Base-by-base conservation (phyloP, 1,140 invertebrate genomes). In the Heliothis subflexa region DNA sequence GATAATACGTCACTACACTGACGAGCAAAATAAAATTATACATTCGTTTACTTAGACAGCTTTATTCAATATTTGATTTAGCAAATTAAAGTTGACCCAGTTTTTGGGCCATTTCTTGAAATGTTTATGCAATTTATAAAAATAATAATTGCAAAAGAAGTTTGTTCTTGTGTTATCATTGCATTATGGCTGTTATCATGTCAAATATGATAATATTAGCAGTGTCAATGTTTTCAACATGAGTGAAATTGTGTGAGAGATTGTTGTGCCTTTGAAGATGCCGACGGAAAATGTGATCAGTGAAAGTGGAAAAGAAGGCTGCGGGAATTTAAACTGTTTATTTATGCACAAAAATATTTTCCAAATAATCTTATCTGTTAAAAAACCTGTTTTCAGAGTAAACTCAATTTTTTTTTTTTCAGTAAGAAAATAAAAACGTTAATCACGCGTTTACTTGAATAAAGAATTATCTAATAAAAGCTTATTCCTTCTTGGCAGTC, bases 1-100 rank as follows among this genome's bases (percentile, higher is more conserved):
- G 25, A 71, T 55, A 71, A 40, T n/a, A 21, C 14, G n/a, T 50
- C 33, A 16, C 25, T 71, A 71, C 68, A 71, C 68, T 71, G 50
- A 14, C 68, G 52, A 14, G 52, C 68, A 55, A 71, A 70, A 70
- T 54, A 54, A 25, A 52, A 70, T 50, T 55, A 18, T 52, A 71
- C 50, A 18, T 55, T 52, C 28, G 16, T 54, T 9, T 54, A 45
- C 47, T 45, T 49, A 10, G 14, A 12, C 16, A 66, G 45, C 33
- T 33, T 28, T 13, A 54, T 70, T 16, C 21, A 70, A 70, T 52
- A 16, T 52, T 68, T 50, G 12, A 5, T 10, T 14, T 1, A 14
- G 1, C 16, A 50, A 62, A 62, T 68, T 21, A 33, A 54, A 28
- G 0, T 12, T 28, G 13, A 71, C 66, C 25, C 11, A 40, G 52